Evolutionary conservation across 2,888 invertebrate genomes (phyloP).

Genomic region (Bedellia somnulentella): DNA sequence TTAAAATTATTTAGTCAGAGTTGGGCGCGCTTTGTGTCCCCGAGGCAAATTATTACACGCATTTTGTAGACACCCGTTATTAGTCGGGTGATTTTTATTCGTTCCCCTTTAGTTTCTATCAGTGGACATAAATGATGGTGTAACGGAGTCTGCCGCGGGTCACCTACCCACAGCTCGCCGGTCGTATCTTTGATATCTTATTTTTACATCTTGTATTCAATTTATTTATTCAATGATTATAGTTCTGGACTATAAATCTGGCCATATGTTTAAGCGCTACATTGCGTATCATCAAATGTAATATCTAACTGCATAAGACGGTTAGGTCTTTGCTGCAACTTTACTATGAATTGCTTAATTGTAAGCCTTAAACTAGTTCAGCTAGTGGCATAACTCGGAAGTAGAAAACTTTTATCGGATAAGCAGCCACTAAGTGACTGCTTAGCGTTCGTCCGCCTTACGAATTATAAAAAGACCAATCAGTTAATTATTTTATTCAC

Average conservation of each 20-base stretch:
- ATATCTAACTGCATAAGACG: no score
- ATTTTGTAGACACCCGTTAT: conserved; percentile 46
- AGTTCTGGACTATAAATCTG: no score
- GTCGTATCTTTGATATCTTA: no score
- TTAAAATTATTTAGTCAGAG: conserved; percentile 53
- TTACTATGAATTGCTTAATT: no score
- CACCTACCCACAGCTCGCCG: conserved; percentile 2
- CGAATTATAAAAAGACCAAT: conserved; percentile 60
- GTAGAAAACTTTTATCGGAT: no score
- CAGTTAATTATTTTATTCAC: conserved; percentile 60
- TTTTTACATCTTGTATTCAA: no score
- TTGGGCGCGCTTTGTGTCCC: conserved; percentile 24
- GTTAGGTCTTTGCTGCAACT: no score
- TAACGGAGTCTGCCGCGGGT: conserved; percentile 17
- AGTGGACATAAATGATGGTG: conserved; percentile 50
- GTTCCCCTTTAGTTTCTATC: conserved; percentile 56
- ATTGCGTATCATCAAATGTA: no score
- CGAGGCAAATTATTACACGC: conserved; percentile 53
- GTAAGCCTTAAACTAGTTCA: no score
- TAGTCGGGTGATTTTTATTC: conserved; percentile 55
- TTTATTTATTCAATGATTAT: no score
- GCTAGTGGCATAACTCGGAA: no score
- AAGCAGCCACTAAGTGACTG: conserved; percentile 15
- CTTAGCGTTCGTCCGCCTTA: conserved; percentile 34
- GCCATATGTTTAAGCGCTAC: no score